Evolutionary conservation across 2,113 vertebrate species (phyloP), one percentile per base, ranked within the genome.

Genomic region (Pyrgilauda ruficollis): DNA sequence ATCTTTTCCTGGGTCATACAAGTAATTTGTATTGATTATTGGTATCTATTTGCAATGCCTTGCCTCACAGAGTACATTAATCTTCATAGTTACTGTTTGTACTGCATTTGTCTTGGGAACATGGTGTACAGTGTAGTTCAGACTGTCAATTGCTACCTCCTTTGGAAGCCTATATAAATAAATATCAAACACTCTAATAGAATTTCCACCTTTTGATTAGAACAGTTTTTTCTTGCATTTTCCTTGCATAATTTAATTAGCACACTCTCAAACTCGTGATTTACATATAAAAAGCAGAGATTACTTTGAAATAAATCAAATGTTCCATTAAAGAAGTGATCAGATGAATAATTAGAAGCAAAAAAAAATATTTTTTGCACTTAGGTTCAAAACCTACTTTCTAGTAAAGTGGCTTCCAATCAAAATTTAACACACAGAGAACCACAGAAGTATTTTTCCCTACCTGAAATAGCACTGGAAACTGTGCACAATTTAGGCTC

Each of bases 281-380:
- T 93, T 96, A 84, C 93, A 95, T 89, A 97, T 91, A 95, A 97
- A 84, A 97, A 95, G 87, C 35, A 87, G 83, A 89, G n/a, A 49
- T 76, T 77, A 87, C 67, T 95, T 83, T 94, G 59, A 96, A 94
- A 96, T 95, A 87, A 91, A 95, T 85, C 33, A 96, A 93, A 91
- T 87, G 49, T 11, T 61, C 55, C 70, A 85, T 81, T 95, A 84
- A 87, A 89, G 76, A 94, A 70, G 43, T 83, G 68, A 93, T 92
- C 74, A 86, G 81, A 95, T 92, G 35, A 94, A 76, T 86, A 95
- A 95, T 90, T 91, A 93, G 62, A 91, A 86, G 67, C 30, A 81
- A 91, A 84, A 88, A 67, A 59, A 33, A 37, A 37, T 2, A 23
- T 11, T 78, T 79, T 87, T 86, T 72, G 33, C 56, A 55, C 35